Evolutionary conservation across 2,888 invertebrate species (phyloP).

Genomic region (Selenia dentaria): DNA sequence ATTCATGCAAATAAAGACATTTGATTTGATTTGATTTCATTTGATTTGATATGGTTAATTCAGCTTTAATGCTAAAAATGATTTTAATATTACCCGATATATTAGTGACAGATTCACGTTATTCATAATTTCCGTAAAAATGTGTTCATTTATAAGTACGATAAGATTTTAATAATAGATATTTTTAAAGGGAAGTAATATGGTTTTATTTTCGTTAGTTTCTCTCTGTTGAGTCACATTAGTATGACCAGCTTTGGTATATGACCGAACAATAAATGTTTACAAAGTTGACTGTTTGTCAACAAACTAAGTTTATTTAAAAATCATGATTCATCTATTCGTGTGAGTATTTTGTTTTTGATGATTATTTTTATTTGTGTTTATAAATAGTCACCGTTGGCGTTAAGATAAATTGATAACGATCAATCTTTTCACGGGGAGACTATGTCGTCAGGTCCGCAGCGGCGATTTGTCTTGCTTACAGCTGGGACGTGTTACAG

Average conservation of each 20-base stretch:
- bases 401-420: slow-evolving; percentile 37
- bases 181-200: too few species aligned
- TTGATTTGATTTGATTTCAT: too few species aligned
- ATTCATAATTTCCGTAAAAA: too few species aligned
- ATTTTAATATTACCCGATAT: too few species aligned
- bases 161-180: too few species aligned
- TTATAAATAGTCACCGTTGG: slow-evolving; percentile 31
- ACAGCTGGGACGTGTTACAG: slow-evolving; percentile 37
- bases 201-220: too few species aligned
- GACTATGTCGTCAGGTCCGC: slow-evolving; percentile 39
- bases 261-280: not conserved
- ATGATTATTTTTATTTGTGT: slow-evolving; percentile 16
- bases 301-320: slow-evolving; percentile 4
- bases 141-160: too few species aligned
- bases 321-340: slow-evolving; percentile 6
- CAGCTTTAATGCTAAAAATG: too few species aligned
- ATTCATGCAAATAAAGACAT: too few species aligned
- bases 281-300: slow-evolving; percentile 8
- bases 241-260: not conserved
- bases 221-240: slow-evolving; percentile 6
- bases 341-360: not conserved
- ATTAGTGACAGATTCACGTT: too few species aligned
- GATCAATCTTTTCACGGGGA: slow-evolving; percentile 44
- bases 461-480: slow-evolving; percentile 48
- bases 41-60: too few species aligned